These are phyloP conservation scores for Drosophila ercepeae DNA, from an alignment of 1,140 invertebrate genomes.

Conservation along the genomic window DNA sequence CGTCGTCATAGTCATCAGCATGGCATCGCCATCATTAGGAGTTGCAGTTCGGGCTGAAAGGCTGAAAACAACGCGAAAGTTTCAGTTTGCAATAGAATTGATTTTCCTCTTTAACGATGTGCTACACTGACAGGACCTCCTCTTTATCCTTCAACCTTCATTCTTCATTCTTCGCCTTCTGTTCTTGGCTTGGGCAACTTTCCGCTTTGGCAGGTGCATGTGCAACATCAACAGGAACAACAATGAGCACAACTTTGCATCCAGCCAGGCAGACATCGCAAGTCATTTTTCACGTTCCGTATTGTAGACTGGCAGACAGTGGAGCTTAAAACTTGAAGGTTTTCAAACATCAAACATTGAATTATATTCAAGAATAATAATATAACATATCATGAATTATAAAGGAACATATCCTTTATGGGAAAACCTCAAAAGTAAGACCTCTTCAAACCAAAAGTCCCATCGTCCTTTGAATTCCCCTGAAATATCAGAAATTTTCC, in stretches of 20 bases:
- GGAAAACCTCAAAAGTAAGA: not conserved
- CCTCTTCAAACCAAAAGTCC: not conserved
- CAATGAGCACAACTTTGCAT: constrained; percentile 43
- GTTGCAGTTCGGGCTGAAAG: constrained; percentile 18
- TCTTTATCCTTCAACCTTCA: not conserved
- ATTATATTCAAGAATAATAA: constrained; percentile 4
- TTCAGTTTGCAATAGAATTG: constrained; percentile 36
- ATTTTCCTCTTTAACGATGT: constrained; percentile 54
- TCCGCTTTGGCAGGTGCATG: constrained; percentile 32
- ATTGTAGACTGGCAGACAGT: constrained; percentile 9
- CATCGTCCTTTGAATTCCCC: constrained; percentile 3
- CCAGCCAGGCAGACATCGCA: constrained; percentile 41
- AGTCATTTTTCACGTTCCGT: constrained; percentile 41
- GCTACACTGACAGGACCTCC: constrained; percentile 7
- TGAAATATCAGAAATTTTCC: constrained; percentile 21
- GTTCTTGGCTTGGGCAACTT: constrained; percentile 32
- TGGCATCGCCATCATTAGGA: constrained; percentile 30
- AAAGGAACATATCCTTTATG: too few species aligned
- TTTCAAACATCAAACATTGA: constrained; percentile 2
- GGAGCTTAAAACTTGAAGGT: constrained; percentile 1
- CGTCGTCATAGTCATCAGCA: constrained; percentile 33
- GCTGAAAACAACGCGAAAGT: constrained; percentile 30
- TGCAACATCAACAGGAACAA: constrained; percentile 54
- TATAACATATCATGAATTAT: not conserved
- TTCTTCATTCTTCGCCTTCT: too few species aligned